Base-by-base conservation (phyloP, 2,888 invertebrate genomes). In the Aphidius colemani region DNA sequence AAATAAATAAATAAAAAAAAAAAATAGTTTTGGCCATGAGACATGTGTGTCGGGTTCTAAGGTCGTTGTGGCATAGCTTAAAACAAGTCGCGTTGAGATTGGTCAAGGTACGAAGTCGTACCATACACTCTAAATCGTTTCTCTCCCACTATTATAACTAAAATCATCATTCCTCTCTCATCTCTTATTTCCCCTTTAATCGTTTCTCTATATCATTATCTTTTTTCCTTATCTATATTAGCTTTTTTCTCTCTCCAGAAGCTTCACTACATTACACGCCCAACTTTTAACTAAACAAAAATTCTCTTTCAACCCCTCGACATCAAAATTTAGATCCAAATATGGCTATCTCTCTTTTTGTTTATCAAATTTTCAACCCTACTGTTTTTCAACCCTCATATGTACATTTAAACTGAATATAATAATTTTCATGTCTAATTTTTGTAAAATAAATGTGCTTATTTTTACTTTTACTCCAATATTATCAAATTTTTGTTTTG, bases 41-140 rank as follows among this genome's bases (percentile, higher is more conserved):
- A 7, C 9, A 8, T 48, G 49, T 55, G 63, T 75, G 71, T 70
- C 75, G 73, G 75, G 72, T 75, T 75, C 76, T 78, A 75, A 76
- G 76, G 78, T 75, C 78, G 75, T 70, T 72, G 73, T 71, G 77
- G 75, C 74, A 76, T 78, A 79, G 79, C 79, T 80, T 79, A 79
- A 80, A 80, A 79, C 79, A 76, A 79, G 78, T 78, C 73, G 76
- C 77, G 77, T 80, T 80, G 79, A 78, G 80, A 79, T 80, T 80
- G 80, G 80, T 80, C 80, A 80, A 80, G 79, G 79, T 78, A 78
- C 78, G 75, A 59, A 41, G 39, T 43, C 61, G 57, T 73, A 71
- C 30, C 30, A 30, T 30, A 30, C 72, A 74, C 73, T 78, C 77
- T 78, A 78, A 75, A 76, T 72, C 72, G 67, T 68, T 70, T 67